phyloP scores from a whole-genome alignment of 2,797 vertebrate genomes.

The Anabas testudineus region DNA sequence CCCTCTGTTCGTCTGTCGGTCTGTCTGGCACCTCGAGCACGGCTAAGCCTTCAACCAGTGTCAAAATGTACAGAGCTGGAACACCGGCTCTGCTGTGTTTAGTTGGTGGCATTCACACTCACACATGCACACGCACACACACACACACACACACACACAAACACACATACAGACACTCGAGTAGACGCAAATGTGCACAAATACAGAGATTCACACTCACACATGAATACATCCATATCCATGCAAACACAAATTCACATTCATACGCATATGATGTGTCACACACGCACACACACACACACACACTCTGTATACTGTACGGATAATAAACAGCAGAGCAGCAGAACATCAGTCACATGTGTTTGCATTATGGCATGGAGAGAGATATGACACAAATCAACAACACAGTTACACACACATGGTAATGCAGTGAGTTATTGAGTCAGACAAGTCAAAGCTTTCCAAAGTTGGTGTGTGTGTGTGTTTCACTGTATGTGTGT shows the following conservation, averaged over 20 bases:
- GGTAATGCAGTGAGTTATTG: constrained; percentile 70
- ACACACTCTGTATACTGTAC: constrained; percentile 29
- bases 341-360: constrained; percentile 75
- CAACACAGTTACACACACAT: constrained; percentile 36
- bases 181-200: constrained; percentile 40
- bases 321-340: constrained; percentile 65
- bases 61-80: constrained; percentile 83
- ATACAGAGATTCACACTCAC: constrained; percentile 46
- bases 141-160: constrained; percentile 31
- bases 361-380: constrained; percentile 71
- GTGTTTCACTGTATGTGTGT: constrained; percentile 8
- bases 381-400: constrained; percentile 72
- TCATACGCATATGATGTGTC: constrained; percentile 34
- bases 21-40: constrained; percentile 84
- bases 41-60: constrained; percentile 84
- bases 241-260: constrained; percentile 50
- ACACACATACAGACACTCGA: constrained; percentile 27
- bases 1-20: constrained; percentile 61
- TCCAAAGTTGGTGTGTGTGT: constrained; percentile 68
- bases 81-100: constrained; percentile 83
- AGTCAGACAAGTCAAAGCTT: constrained; percentile 81
- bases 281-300: constrained; percentile 27
- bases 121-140: constrained; percentile 21
- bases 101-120: constrained; percentile 60
- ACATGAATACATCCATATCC: constrained; percentile 38